Conservation (phyloP, 2,797 vertebrate species). For the Hapalemur alaotrensis region DNA sequence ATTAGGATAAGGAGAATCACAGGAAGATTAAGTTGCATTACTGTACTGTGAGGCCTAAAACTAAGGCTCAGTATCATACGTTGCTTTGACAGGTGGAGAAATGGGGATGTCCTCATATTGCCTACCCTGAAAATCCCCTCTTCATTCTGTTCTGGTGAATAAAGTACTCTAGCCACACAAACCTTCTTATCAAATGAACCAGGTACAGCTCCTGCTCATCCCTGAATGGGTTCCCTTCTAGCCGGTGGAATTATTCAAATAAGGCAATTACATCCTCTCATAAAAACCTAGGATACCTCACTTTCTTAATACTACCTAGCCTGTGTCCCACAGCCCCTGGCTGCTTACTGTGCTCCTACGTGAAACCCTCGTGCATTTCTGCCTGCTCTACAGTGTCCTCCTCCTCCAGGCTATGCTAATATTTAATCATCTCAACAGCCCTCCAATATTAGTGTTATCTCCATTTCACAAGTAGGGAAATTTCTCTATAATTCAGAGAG, state of each 20-base stretch:
- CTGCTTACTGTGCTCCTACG: neutral
- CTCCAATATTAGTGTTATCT: neutral
- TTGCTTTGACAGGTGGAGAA: neutral
- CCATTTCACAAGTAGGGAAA: neutral
- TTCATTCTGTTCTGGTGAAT: neutral
- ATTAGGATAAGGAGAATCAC: neutral
- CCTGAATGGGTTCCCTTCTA: neutral
- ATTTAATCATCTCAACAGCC: neutral
- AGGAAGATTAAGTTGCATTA: neutral
- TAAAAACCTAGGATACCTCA: neutral
- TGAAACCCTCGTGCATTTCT: neutral
- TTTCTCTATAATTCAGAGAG: neutral
- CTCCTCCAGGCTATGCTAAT: neutral
- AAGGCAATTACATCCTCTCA: neutral
- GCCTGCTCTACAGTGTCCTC: fast-evolving
- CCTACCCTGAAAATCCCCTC: neutral
- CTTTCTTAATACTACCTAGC: neutral
- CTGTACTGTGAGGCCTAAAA: neutral
- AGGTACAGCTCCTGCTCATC: neutral
- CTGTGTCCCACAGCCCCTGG: neutral
- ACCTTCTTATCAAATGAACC: neutral
- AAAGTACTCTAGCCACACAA: neutral
- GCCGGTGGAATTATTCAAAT: neutral
- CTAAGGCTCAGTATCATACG: neutral
- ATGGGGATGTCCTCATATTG: neutral